phyloP scores from a whole-genome alignment of 2,113 vertebrate species.

The Aplodontia rufa region DNA sequence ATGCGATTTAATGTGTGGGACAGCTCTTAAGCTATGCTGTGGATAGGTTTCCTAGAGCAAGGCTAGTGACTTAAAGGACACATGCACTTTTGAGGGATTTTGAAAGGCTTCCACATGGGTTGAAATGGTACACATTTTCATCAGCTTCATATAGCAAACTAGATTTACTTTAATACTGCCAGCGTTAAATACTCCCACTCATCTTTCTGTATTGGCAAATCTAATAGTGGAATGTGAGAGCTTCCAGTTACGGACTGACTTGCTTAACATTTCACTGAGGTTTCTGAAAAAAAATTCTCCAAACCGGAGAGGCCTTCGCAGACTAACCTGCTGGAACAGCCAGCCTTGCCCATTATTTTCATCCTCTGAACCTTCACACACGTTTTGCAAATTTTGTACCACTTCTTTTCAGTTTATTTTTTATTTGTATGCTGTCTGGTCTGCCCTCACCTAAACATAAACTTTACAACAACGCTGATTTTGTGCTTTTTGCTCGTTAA shows the following conservation, averaged over 20 bases:
- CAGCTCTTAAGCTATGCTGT: neutral
- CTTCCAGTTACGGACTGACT: neutral
- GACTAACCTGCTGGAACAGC: neutral
- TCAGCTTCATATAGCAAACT: neutral
- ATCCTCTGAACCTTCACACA: neutral
- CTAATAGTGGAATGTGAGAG: neutral
- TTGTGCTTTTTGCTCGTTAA: neutral
- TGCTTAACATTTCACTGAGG: neutral
- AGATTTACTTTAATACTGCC: neutral
- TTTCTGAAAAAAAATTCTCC: neutral
- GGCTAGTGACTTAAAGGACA: neutral
- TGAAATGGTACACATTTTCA: neutral
- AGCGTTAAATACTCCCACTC: neutral
- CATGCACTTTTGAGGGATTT: neutral
- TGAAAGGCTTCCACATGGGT: neutral
- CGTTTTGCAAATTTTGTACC: neutral
- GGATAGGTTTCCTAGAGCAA: neutral
- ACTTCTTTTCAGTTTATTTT: neutral
- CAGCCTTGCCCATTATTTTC: neutral
- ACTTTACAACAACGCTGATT: neutral
- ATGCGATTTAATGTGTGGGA: neutral
- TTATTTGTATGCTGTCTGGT: neutral
- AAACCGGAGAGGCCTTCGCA: neutral
- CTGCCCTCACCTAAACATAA: neutral
- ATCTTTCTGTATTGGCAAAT: neutral